Conservation (phyloP, 1,140 invertebrate species). For the Lutraria rhynchaena region DNA sequence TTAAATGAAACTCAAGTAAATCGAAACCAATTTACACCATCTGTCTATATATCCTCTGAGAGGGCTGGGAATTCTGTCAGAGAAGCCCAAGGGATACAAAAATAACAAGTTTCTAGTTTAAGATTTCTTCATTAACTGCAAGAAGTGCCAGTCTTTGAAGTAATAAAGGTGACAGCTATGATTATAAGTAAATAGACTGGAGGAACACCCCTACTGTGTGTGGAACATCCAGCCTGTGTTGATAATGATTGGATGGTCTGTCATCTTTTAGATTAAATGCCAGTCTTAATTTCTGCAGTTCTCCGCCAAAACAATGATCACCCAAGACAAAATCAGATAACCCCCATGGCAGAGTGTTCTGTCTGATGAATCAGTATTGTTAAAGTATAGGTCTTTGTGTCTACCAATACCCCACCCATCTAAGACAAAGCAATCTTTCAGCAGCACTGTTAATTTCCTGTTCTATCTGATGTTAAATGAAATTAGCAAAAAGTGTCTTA, state of each 20-base stretch:
- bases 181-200: conserved; percentile 36
- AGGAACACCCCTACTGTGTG: conserved; percentile 12
- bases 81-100: conserved; percentile 2
- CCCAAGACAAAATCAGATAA: no score
- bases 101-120: conserved; percentile 42
- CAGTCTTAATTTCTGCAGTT: conserved; percentile 7
- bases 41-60: conserved; percentile 12
- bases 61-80: not conserved
- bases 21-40: conserved; percentile 22
- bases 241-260: no score
- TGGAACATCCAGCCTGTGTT: not conserved
- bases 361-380: not conserved
- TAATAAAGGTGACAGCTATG: conserved; percentile 31
- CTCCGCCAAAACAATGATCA: no score
- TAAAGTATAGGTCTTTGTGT: conserved; percentile 21
- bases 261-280: conserved; percentile 19
- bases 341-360: no score
- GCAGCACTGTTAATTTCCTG: no score
- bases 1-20: conserved; percentile 10
- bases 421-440: no score
- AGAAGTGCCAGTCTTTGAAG: not conserved
- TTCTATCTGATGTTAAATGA: no score
- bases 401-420: not conserved
- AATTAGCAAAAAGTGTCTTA: no score
- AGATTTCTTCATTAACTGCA: conserved; percentile 12